Percentiles rank a stretch among this genome's conserved stretches.
phyloP scores from a whole-genome alignment of 2,113 vertebrate genomes.

The Saccopteryx bilineata region DNA sequence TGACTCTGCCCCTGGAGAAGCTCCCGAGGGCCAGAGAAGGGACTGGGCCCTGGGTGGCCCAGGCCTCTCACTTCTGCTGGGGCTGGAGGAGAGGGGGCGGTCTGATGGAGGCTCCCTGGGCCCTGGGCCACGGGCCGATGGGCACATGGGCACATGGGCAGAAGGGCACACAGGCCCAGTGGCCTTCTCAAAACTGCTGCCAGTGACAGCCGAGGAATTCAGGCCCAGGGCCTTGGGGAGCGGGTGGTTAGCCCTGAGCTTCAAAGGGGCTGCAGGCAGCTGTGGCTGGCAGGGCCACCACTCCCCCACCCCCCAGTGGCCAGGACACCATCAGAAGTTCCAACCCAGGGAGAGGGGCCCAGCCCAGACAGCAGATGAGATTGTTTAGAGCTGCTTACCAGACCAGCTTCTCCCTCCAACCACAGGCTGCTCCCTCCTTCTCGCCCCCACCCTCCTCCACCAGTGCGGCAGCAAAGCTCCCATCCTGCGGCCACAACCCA shows the following conservation, averaged over 20 bases:
- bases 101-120: not conserved
- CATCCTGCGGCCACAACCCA: not conserved
- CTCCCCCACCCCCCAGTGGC: slow-evolving; percentile 1
- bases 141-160: not conserved
- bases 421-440: not conserved
- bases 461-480: not conserved
- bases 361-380: slow-evolving; percentile 85
- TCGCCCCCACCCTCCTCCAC: rapidly evolving
- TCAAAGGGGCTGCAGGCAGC: slow-evolving; percentile 72
- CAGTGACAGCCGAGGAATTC: slow-evolving; percentile 69
- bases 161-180: not conserved
- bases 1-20: not conserved
- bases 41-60: not conserved
- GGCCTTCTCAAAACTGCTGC: not conserved
- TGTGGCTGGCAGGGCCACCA: slow-evolving; percentile 58
- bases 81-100: not conserved
- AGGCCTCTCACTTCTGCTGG: not conserved
- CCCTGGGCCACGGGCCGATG: too few relatives aligned
- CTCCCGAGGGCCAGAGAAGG: not conserved
- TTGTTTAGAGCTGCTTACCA: slow-evolving; percentile 75
- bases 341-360: slow-evolving; percentile 66
- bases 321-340: slow-evolving; percentile 77
- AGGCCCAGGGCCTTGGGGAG: not conserved
- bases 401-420: slow-evolving; percentile 9
- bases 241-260: slow-evolving; percentile 28